Base-by-base conservation (phyloP, 1,140 invertebrate species). In the Stenopsyche tienmushanensis region DNA sequence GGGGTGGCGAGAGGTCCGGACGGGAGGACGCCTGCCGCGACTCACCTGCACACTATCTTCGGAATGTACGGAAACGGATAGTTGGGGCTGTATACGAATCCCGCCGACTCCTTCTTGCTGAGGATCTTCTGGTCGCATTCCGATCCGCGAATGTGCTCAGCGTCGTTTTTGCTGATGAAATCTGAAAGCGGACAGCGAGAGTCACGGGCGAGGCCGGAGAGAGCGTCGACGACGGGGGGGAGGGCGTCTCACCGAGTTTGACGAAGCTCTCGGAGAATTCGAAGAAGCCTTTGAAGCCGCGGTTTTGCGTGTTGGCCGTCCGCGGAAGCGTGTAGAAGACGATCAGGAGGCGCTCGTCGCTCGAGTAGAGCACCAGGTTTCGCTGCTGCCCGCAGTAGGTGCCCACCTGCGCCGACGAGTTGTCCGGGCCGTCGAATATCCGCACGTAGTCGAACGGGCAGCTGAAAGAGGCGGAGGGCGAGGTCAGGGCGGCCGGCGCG, bases 381-480 rank as follows among this genome's bases (percentile, higher is more conserved):
- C 94, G 85, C 81, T 97, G 94, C 81, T 98, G 96, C 67, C 97
- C 97, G 81, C 97, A 99, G 79, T 98, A 98, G 60, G 93, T 97
- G 72, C 94, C 94, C 75, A 99, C 97, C 72, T 95, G 87, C 29
- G 94, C 90, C 70, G 89, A 88, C 47, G 86, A 83, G 76, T 90
- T 90, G 73, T 92, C 87, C 55, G 87, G 82, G 63, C 97, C 97
- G 82, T 99, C 97, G 80, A 92, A 97, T 60, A 99, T 90, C 81
- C 93, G 94, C 64, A 99, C 90, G 80, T 91, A 94, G 83, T 99
- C 97, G 84, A 98, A 97, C 58, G 97, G 97, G 84, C 97, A 99
- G 77, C 97, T 99, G 83, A 3, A 65, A 63, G 8, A 17, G 45
- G 45, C 5, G 15, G 20, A 17, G 15, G 89, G 88, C 47, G 86